Percentiles rank a stretch among this genome's conserved stretches.
Conservation (phyloP, 2,797 vertebrate species). For the Nannoperca australis region DNA sequence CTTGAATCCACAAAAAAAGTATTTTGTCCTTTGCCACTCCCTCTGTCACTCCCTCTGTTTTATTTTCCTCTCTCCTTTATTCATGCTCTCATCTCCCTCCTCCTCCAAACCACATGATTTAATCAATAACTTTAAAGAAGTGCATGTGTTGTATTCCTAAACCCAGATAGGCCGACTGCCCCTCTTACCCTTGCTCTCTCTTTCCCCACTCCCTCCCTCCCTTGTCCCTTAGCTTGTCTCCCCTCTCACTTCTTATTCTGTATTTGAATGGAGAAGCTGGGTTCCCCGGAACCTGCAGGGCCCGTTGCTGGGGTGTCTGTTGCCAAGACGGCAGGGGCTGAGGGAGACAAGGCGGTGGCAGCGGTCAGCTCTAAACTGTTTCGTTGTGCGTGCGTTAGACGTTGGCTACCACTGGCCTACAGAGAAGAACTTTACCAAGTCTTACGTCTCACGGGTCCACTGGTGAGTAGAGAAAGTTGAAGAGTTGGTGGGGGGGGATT, state of each 20-base stretch:
- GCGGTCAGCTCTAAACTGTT: slow-evolving; percentile 75
- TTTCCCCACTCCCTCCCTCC: slow-evolving; percentile 27
- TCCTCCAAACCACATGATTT: slow-evolving; percentile 12
- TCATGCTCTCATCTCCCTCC: not conserved
- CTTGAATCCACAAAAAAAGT: slow-evolving; percentile 19
- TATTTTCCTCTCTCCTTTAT: not conserved
- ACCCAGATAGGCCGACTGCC: slow-evolving; percentile 23
- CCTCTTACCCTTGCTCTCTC: slow-evolving; percentile 32
- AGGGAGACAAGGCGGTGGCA: slow-evolving; percentile 41
- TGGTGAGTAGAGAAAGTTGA: slow-evolving; percentile 83
- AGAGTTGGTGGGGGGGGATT: slow-evolving; percentile 1
- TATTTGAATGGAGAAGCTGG: slow-evolving; percentile 81
- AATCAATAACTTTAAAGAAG: slow-evolving; percentile 57
- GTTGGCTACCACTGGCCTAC: slow-evolving; percentile 82
- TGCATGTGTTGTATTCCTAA: slow-evolving; percentile 31
- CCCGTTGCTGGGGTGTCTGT: slow-evolving; percentile 66
- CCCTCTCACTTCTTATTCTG: slow-evolving; percentile 38
- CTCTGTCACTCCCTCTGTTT: slow-evolving; percentile 15
- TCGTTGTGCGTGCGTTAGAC: slow-evolving; percentile 70
- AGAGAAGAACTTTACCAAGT: slow-evolving; percentile 85
- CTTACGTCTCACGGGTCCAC: slow-evolving; percentile 80
- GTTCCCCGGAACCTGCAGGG: slow-evolving; percentile 64
- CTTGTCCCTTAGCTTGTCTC: slow-evolving; percentile 37
- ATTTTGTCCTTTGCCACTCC: slow-evolving; percentile 22
- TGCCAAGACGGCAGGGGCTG: slow-evolving; percentile 39